Percentiles rank a stretch among this genome's conserved stretches.
phyloP scores from a whole-genome alignment of 1,140 invertebrate species.

The Drosophila elegans region DNA sequence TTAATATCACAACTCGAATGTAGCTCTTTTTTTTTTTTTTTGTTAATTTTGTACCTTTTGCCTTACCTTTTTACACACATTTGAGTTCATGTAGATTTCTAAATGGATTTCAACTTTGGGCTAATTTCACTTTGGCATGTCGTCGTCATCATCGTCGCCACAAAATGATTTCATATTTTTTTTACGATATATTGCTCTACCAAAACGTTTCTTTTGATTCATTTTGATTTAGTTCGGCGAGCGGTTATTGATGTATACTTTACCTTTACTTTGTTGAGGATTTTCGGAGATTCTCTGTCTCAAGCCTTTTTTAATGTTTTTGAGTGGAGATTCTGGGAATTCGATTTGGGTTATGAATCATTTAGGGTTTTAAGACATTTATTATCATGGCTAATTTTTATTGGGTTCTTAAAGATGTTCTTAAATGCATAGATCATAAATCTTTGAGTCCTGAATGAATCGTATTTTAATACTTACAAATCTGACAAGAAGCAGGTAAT shows the following conservation, averaged over 20 bases:
- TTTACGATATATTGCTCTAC: slow-evolving; percentile 22
- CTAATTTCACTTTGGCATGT: slow-evolving; percentile 74
- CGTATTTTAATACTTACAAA: background rate
- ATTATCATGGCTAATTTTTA: slow-evolving; percentile 17
- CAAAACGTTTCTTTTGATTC: slow-evolving; percentile 14
- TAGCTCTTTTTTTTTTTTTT: slow-evolving; percentile 23
- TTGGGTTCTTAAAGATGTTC: slow-evolving; percentile 25
- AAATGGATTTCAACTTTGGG: slow-evolving; percentile 78
- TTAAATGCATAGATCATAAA: slow-evolving; percentile 30
- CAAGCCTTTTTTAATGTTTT: slow-evolving; percentile 9
- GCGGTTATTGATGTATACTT: slow-evolving; percentile 50
- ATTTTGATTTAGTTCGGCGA: slow-evolving; percentile 5
- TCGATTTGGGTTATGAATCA: slow-evolving; percentile 19
- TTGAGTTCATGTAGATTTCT: slow-evolving; percentile 69
- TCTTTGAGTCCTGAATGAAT: background rate
- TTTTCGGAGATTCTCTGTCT: slow-evolving; percentile 7
- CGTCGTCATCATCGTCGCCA: slow-evolving; percentile 28
- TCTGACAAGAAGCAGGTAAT: background rate
- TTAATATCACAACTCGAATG: slow-evolving; percentile 62
- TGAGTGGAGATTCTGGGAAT: slow-evolving; percentile 27
- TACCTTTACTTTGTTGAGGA: slow-evolving; percentile 41
- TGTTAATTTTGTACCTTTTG: slow-evolving; percentile 31
- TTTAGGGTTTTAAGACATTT: slow-evolving; percentile 28
- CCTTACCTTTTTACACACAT: slow-evolving; percentile 51
- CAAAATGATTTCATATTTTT: slow-evolving; percentile 63